Base-by-base conservation (phyloP, 1,140 invertebrate genomes). In the Ditylenchus dipsaci region DNA sequence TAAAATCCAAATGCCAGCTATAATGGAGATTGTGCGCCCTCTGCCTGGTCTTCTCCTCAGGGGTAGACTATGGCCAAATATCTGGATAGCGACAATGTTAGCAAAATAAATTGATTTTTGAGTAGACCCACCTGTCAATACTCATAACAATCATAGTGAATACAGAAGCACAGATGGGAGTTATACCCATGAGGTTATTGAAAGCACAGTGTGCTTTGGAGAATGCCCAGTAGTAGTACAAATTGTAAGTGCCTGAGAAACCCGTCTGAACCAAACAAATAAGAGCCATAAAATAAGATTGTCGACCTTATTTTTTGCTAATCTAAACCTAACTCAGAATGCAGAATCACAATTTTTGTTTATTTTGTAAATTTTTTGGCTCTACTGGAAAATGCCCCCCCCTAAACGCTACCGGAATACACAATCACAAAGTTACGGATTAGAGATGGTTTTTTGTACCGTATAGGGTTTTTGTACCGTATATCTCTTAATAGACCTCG, bases 61-160 rank as follows among this genome's bases (percentile, higher is more conserved):
- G 1, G 92, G 77, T 91, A 87, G 42, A 95, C 90, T 65, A 95
- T 94, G 8, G 92, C 93, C 83, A 92, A 88, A 80, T 93, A 94
- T 84, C 92, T 95, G 86, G 56, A 84, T 84, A 17, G 11, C 3
- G n/a, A 15, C 26, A 23, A 33, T 3, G 15, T 5, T 26, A 21
- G 8, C 23, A n/a, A n/a, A n/a, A n/a, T n/a, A n/a, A n/a, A n/a
- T n/a, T n/a, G n/a, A n/a, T n/a, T n/a, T n/a, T n/a, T n/a, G n/a
- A n/a, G n/a, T n/a, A n/a, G n/a, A 58, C 57, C 65, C 65, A 83
- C 71, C 81, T 67, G 65, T 80, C 71, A 56, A 82, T 69, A 38
- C 76, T 76, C 78, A 81, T 81, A 1, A 72, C 70, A 17, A 83
- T 76, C 81, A 81, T 83, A 47, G 78, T 81, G 68, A 81, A 81